Percentiles rank a stretch among this genome's conserved stretches.
Conservation (phyloP, 2,888 invertebrate species). For the Drepanosiphum platanoidis region DNA sequence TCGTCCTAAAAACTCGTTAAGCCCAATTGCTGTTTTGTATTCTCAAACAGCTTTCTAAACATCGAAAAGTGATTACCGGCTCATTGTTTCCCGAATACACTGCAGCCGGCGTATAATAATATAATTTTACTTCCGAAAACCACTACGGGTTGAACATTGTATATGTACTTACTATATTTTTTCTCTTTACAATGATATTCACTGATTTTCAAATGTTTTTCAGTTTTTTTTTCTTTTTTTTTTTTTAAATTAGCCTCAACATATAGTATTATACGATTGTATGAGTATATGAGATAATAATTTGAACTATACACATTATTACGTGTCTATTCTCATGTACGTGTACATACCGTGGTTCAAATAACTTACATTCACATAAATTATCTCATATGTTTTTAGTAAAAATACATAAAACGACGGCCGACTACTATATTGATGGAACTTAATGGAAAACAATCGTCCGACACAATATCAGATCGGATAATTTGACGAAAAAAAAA, state of each 20-base stretch:
- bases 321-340: too few relatives aligned
- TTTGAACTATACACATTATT: neutral
- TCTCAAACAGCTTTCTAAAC: conserved; percentile 53
- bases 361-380: too few relatives aligned
- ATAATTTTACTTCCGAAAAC: conserved; percentile 50
- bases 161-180: neutral
- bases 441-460: too few relatives aligned
- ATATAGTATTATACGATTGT: neutral
- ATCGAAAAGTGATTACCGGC: conserved; percentile 54
- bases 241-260: neutral
- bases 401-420: too few relatives aligned
- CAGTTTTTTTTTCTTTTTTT: too few relatives aligned
- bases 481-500: neutral
- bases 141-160: conserved; percentile 27
- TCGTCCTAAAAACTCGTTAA: conserved; percentile 58
- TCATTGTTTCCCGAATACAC: conserved; percentile 50
- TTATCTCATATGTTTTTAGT: too few relatives aligned
- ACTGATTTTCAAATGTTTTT: conserved; percentile 12
- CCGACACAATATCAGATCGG: neutral
- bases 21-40: conserved; percentile 51
- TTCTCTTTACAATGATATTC: neutral
- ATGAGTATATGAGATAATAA: neutral
- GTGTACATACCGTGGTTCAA: too few relatives aligned
- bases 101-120: conserved; percentile 4
- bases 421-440: too few relatives aligned